These are phyloP conservation scores for Drosophila nigromelanica DNA, from an alignment of 1,140 invertebrate species.

Conservation along the genomic window DNA sequence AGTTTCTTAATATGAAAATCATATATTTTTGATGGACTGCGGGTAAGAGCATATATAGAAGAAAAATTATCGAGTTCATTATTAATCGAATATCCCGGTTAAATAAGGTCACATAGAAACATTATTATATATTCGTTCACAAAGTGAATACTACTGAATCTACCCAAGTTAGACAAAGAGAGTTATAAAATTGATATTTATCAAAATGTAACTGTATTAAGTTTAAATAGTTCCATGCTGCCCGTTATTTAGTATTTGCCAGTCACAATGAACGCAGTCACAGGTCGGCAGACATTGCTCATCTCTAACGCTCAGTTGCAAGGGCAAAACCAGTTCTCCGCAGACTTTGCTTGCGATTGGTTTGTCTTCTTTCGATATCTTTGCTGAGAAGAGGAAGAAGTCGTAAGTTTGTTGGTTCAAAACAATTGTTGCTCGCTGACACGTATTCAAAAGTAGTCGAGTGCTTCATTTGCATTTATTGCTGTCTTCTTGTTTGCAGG, in stretches of 20 bases:
- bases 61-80: no score
- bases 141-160: no score
- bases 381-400: slow-evolving; percentile 17
- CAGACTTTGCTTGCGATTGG: slow-evolving; percentile 35
- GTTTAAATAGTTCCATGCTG: not conserved
- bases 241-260: not conserved
- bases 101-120: no score
- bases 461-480: not conserved
- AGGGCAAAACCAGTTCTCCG: slow-evolving; percentile 57
- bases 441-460: slow-evolving; percentile 30
- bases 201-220: no score
- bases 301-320: slow-evolving; percentile 5
- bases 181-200: no score
- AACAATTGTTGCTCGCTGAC: slow-evolving; percentile 20
- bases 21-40: no score
- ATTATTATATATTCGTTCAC: no score
- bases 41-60: no score
- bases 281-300: slow-evolving; percentile 3
- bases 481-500: slow-evolving; percentile 18
- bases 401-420: not conserved
- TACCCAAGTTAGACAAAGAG: no score
- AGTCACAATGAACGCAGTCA: slow-evolving; percentile 10
- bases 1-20: no score
- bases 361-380: slow-evolving; percentile 23
- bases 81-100: no score